Evolutionary conservation across 2,888 invertebrate genomes (phyloP).

Genomic region (Tineola bisselliella): DNA sequence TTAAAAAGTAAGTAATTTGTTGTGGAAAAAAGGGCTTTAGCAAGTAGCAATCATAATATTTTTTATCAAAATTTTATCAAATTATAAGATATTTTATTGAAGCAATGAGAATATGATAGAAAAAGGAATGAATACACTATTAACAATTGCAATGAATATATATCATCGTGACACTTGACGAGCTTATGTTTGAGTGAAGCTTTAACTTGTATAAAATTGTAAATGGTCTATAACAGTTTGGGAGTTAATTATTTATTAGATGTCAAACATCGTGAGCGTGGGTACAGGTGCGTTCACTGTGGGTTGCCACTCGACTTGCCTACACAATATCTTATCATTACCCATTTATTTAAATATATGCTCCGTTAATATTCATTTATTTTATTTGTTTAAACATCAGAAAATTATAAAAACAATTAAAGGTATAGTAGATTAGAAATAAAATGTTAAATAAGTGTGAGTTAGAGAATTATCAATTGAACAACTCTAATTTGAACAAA

Average conservation of each 20-base stretch:
- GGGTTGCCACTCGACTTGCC: background rate
- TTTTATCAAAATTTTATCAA: too few species aligned
- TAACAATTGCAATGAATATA: background rate
- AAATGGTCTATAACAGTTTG: constrained; percentile 10
- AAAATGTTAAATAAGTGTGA: background rate
- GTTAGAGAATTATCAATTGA: too few species aligned
- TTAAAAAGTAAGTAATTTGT: background rate
- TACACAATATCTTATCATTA: constrained; percentile 1
- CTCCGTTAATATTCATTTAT: background rate
- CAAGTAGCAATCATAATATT: too few species aligned
- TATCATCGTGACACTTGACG: background rate
- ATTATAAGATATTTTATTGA: too few species aligned
- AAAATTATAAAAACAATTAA: background rate
- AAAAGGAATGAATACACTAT: background rate
- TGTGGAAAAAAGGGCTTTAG: background rate
- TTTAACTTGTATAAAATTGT: constrained; percentile 6
- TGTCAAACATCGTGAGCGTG: background rate
- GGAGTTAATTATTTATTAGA: constrained; percentile 14
- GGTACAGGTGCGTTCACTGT: constrained; percentile 12
- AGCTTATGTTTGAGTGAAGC: background rate
- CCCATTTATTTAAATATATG: constrained; percentile 1
- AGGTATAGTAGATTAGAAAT: background rate
- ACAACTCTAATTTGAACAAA: too few species aligned
- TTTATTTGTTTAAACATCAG: background rate
- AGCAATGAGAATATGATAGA: too few species aligned